Evolutionary conservation across 1,140 invertebrate genomes (phyloP), one percentile per base, ranked within the genome.

Genomic region (Matsumurasca onukii): DNA sequence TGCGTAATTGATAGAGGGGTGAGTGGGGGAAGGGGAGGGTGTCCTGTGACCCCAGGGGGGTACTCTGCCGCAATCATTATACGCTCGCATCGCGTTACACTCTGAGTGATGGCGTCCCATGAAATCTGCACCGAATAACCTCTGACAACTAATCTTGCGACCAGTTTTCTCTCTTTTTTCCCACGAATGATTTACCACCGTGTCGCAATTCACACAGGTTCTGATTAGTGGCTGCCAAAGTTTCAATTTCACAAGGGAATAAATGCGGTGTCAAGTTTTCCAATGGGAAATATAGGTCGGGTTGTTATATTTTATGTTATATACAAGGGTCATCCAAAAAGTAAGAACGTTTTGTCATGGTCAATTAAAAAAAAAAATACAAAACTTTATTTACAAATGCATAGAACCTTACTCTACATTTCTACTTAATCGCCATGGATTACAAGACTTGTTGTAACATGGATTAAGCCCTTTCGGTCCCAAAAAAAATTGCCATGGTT

Each of bases 41-140:
- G 34, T 65, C 55, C 55, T 25, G 30, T 59, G 55, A 59, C 55
- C 55, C n/a, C 55, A 59, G 15, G 55, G 55, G 55, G 55, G 55
- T 59, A 27, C 55, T 59, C 30, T 29, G 13, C 55, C 55, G 55
- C 55, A 59, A 59, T 59, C 55, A 59, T 59, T 59, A 59, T 59
- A 59, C 55, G 30, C 55, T 59, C 30, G 55, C 24, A 59, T 59
- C 55, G 25, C 15, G 55, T 59, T 59, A 27, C 49, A 52, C 55
- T 3, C 13, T 59, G 55, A 59, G 30, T 59, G 55, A 59, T 59
- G 55, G 55, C 55, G 30, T 27, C 22, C 39, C 51, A 45, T 66
- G 65, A 66, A 66, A 66, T 55, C 45, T 51, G 65, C 48, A 9
- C 45, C 65, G 65, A 34, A 49, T 66, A 31, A 48, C 62, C 62